Base-by-base conservation (phyloP, 2,113 vertebrate genomes). In the Raphicerus campestris region DNA sequence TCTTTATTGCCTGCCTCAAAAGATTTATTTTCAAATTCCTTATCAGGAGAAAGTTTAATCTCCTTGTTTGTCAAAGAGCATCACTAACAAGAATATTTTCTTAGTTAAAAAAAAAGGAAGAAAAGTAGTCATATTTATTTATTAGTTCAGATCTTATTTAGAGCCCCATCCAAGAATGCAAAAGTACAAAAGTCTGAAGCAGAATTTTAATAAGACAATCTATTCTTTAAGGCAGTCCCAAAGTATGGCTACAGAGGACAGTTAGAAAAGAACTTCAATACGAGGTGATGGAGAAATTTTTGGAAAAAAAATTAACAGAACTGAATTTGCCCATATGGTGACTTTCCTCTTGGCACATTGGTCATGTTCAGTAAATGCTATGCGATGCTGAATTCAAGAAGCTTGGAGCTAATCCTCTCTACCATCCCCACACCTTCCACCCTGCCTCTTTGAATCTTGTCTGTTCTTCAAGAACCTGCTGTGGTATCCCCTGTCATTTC, bases 111-210 rank as follows among this genome's bases (percentile, higher is more conserved):
- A 90, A 77, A 35, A 32, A 55, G 39, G 49, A 87, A 9, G 26
- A 49, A 63, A 77, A 84, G 35, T 47, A 83, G n/a, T 39, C 51
- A 35, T 90, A 60, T 91, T 90, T 94, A 32, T 70, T 81, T 90
- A 60, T 82, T 51, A 73, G 20, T 83, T 96, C 24, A 28, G 56
- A 42, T 94, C 49, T 97, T 88, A 82, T 94, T 95, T 87, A 90
- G 35, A 78, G 70, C 17, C 22, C 13, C 32, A 58, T 63, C 16
- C 35, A 89, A 49, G 19, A 51, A 78, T 91, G 17, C 60, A 88
- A 51, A 92, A 82, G 26, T 82, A 24, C 7, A 63, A 7, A 85
- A 61, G 30, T 91, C 20, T 93, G 35, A 93, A 88, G 77, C 24
- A 89, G 58, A 87, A 87, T 96, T 92, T 95, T 83, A 96, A 96